Base-by-base conservation (phyloP, 2,888 invertebrate genomes). In the Sepiola atlantica region DNA sequence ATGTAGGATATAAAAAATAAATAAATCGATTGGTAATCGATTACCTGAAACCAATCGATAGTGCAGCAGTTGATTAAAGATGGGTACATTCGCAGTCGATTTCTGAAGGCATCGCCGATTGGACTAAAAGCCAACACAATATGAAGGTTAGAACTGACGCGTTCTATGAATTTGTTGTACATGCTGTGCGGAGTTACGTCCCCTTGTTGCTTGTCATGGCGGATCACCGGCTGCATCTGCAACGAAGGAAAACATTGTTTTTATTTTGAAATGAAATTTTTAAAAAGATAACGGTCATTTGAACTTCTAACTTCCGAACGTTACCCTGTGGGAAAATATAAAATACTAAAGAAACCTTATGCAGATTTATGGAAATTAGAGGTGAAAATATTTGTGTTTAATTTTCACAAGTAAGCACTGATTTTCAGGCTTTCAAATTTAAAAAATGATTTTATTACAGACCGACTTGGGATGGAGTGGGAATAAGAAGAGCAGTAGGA, bases 41-140 rank as follows among this genome's bases (percentile, higher is more conserved):
- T 95, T 96, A 98, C 98, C 97, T 96, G 96, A 95, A 97, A 97
- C 97, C 97, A 97, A 95, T 97, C 97, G 55, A 97, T 97, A 32
- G 97, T 97, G 95, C 97, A 97, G 95, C 97, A 97, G 96, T 97
- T 97, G 95, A 97, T 97, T 94, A 97, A 96, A 0, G 97, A 97
- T 0, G 97, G 97, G 95, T 97, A 97, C 97, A 97, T 97, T n/a
- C 97, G 95, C 45, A 97, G 96, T 55, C 97, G 95, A 95, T 96
- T 97, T 32, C 97, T 95, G 96, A 97, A 97, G 90, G 97, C 96
- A 94, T 97, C 97, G 18, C 97, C 97, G 21, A 97, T 97, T 24
- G 97, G 97, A 95, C 97, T 97, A 95, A 97, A 97, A n/a, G 97
- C 97, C 90, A 97, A 96, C 20, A 97, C 97, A 32, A 97, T 96